These are phyloP conservation scores for Gymnothorax reevesii DNA, from an alignment of 2,797 vertebrate species.

Conservation along the genomic window DNA sequence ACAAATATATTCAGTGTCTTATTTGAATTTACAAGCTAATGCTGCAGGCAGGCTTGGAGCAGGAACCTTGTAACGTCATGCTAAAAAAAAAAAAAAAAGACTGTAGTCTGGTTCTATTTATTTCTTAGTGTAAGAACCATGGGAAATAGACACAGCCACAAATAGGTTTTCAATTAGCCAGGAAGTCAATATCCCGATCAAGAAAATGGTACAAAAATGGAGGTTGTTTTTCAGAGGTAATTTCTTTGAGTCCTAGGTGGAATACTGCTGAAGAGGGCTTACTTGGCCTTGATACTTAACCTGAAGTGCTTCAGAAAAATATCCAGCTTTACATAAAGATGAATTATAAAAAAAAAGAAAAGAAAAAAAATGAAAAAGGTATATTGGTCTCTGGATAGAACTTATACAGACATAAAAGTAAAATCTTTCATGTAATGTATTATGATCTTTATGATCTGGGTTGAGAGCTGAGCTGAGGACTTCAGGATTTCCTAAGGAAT, in stretches of 20 bases:
- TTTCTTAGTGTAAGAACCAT: neutral
- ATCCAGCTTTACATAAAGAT: neutral
- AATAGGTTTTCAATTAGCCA: neutral
- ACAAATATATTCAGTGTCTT: neutral
- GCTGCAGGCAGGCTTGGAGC: neutral
- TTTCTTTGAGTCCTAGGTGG: neutral
- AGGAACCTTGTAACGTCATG: neutral
- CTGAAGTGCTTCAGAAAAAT: constrained; percentile 10
- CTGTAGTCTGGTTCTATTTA: neutral
- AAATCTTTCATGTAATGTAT: neutral
- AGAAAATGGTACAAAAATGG: neutral
- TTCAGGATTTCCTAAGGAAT: neutral
- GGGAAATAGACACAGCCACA: neutral
- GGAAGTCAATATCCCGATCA: too few relatives aligned
- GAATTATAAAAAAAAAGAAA: neutral
- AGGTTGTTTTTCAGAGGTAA: neutral
- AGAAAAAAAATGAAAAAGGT: neutral
- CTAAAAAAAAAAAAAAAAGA: neutral
- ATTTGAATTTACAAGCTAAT: neutral
- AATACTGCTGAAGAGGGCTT: neutral
- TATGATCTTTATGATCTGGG: neutral
- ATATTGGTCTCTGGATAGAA: neutral
- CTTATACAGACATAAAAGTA: neutral
- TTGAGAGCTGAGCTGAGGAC: neutral
- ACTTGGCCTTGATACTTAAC: neutral